phyloP scores from a whole-genome alignment of 2,797 vertebrate genomes.

The Leucoraja ocellata region DNA sequence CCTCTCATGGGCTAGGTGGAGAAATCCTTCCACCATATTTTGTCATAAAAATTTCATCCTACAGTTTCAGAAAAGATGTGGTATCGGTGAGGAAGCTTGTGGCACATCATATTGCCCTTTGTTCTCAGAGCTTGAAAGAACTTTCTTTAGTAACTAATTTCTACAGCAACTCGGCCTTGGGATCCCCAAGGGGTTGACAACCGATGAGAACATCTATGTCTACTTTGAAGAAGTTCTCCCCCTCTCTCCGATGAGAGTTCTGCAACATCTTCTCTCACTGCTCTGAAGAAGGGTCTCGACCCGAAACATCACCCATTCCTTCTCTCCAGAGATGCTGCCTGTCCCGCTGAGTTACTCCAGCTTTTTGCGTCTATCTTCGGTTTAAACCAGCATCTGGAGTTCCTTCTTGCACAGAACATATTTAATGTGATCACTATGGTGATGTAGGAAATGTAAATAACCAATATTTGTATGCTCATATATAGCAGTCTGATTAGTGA shows the following conservation, averaged over 20 bases:
- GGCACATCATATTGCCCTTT: not conserved
- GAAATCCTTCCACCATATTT: not conserved
- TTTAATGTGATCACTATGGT: not conserved
- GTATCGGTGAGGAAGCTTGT: not conserved
- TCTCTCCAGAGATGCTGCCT: too few species aligned
- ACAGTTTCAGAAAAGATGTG: not conserved
- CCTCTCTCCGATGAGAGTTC: too few species aligned
- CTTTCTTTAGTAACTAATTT: not conserved
- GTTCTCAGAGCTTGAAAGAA: not conserved
- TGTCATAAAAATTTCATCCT: not conserved
- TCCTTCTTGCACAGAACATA: not conserved
- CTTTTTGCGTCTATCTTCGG: too few species aligned
- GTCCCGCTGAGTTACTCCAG: too few species aligned
- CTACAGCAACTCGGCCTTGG: not conserved
- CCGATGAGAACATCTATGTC: not conserved
- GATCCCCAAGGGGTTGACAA: not conserved
- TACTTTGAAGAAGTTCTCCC: too few species aligned
- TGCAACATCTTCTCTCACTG: too few species aligned
- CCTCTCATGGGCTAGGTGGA: not conserved
- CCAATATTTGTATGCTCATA: not conserved
- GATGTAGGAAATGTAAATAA: not conserved
- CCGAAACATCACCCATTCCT: too few species aligned
- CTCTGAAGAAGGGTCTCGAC: too few species aligned
- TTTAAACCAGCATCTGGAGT: too few species aligned
- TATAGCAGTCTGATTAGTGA: not conserved